Base-by-base conservation (phyloP, 2,113 vertebrate genomes). In the Elachura formosa region DNA sequence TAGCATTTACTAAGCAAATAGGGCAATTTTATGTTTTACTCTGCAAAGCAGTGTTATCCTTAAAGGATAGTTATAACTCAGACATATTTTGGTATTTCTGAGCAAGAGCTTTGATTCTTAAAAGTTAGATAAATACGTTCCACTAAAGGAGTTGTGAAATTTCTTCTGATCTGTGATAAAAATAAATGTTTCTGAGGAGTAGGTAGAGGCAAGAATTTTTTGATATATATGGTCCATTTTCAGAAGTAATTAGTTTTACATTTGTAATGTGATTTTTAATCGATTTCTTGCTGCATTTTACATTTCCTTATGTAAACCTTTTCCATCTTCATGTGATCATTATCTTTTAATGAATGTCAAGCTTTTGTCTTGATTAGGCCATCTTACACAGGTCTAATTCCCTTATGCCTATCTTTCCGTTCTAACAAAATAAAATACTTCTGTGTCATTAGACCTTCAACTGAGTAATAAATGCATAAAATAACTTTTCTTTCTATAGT, bases 1-100 rank as follows among this genome's bases (percentile, higher is more conserved):
- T 45, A 91, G 41, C 88, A 90, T 84, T 96, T 96, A 83, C 91
- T 93, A 77, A 93, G 67, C 76, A 96, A 94, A 91, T 38, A 95
- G 89, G 48, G 79, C 61, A 46, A 18, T 82, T 55, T 87, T 68
- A 71, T 87, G 84, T 87, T 94, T 78, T 41, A 77, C 28, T 83
- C 36, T 79, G 75, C 84, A 87, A 80, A 93, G 52, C 58, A 85
- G 15, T 84, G 45, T 93, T 91, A 86, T 94, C 66, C 84, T 93
- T 93, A 94, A 96, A 96, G 91, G 90, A 78, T 84, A 59, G 84
- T 82, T 90, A 80, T 46, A 89, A 77, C 31, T 94, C 84, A 76
- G 67, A 68, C n/a, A 10, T 78, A 87, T 89, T 90, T 78, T 81
- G 49, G 34, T 92, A 93, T 94, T 76, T 88, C 82, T 85, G 64